Base-by-base conservation (phyloP, 2,888 invertebrate species). In the Crossocerus cetratus region DNA sequence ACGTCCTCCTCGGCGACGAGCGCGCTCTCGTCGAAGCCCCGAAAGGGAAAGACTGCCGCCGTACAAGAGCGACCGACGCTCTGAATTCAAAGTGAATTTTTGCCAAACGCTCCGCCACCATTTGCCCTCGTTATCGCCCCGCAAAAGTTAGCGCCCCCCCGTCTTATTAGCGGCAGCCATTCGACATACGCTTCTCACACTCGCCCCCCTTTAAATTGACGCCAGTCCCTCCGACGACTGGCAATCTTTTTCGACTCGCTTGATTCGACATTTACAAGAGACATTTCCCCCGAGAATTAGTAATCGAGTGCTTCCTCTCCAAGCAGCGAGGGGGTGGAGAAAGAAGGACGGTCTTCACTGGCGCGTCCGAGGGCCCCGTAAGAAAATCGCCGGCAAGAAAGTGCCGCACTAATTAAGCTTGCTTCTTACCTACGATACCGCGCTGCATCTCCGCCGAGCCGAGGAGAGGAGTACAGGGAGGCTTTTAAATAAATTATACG, bases 401-500 rank as follows among this genome's bases (percentile, higher is more conserved):
- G 66, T 73, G 11, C 78, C 16, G 66, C 66, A 74, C 74, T 83
- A 82, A 82, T 82, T 83, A 83, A 78, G 75, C 83, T 78, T 77
- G 79, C 76, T 83, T 83, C 82, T 77, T 83, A 69, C 63, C 1
- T 8, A 67, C 68, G 81, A 81, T 80, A 80, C 72, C 72, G 70
- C 74, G 75, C 72, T 72, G 70, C 65, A 32, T 32, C 32, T 32
- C 11, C 32, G 23, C 23, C 23, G 23, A 4, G 23, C 2, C 23
- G 3, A 2, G 23, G 23, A 2, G 70, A 60, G 69, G 74, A 63
- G 54, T 49, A 53, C 62, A 65, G 18, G 72, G 45, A 58, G 60
- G 74, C 80, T 83, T 79, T 83, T 77, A 78, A 83, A 84, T 83
- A 83, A 83, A 83, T 84, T 81, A 83, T 83, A 72, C 72, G 73